Evolutionary conservation across 2,797 vertebrate species (phyloP), one percentile per base, ranked within the genome.

Genomic region (Hoplostethus atlanticus): DNA sequence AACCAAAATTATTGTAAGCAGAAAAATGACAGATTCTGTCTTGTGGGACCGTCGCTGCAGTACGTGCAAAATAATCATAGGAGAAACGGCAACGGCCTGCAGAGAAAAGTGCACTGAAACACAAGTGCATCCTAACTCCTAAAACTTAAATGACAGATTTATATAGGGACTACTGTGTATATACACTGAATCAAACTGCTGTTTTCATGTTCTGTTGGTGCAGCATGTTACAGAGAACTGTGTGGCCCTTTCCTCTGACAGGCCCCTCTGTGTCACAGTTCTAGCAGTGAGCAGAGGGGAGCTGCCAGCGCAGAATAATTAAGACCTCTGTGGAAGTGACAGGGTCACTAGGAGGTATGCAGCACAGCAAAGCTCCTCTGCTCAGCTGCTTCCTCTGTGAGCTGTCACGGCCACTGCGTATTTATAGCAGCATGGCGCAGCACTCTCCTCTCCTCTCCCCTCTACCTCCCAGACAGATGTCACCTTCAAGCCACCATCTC

Each of bases 281-380:
- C 77, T 81, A 59, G 89, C 83, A 74, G 71, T 66, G 74, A 92
- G 91, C 85, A 87, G 90, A 91, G 87, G 85, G 75, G 87, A 89
- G 89, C 90, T 85, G 90, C 88, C 83, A 83, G 85, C 87, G 90
- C 68, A 73, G 90, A 91, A 93, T 95, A 94, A 95, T 95, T 92
- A 94, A 95, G 93, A 95, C 91, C 93, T 94, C 92, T 89, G 84
- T 88, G 77, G 91, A 94, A 91, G 89, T 94, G 92, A 93, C 93
- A 93, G 94, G 83, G 90, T 90, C 89, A 93, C 92, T 65, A 84
- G 91, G 87, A 90, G 93, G 93, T 91, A 93, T 94, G 91, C 70
- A 60, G 89, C 83, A 90, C 87, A 90, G 92, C 91, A 79, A 84
- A 87, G 90, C 89, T 84, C 89, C 71, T 89, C 79, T 91, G 80